A percentile compares a stretch with the other conserved stretches of the same genome.
Evolutionary conservation across 2,888 invertebrate genomes (phyloP).

Genomic region (Deilephila porcellus): DNA sequence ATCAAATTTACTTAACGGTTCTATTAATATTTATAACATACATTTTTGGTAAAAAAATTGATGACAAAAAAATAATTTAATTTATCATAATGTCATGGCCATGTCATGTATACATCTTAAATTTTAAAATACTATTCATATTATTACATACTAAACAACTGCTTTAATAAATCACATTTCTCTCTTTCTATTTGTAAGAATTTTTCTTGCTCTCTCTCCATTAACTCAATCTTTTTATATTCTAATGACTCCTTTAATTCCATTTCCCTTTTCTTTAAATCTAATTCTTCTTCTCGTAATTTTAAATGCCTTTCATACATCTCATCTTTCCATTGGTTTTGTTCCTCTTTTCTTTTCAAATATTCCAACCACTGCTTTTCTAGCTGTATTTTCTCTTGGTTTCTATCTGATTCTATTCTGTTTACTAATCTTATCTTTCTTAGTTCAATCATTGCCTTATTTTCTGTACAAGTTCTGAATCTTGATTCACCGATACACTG

Average conservation of each 20-base stretch:
- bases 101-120: too few relatives aligned
- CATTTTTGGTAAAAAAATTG: too few relatives aligned
- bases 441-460: constrained; percentile 57
- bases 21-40: too few relatives aligned
- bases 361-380: constrained; percentile 66
- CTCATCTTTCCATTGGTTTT: constrained; percentile 51
- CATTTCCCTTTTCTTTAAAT: constrained; percentile 53
- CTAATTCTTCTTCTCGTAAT: constrained; percentile 57
- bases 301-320: constrained; percentile 54
- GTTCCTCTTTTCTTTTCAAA: constrained; percentile 56
- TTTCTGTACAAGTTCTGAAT: constrained; percentile 45
- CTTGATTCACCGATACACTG: constrained; percentile 32
- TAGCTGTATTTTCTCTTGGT: constrained; percentile 60
- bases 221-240: constrained; percentile 53
- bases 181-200: constrained; percentile 56
- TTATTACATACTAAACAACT: constrained; percentile 46
- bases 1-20: too few relatives aligned
- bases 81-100: too few relatives aligned
- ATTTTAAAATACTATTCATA: constrained; percentile 10
- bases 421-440: constrained; percentile 62
- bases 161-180: constrained; percentile 58
- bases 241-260: constrained; percentile 59
- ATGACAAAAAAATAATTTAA: too few relatives aligned
- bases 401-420: constrained; percentile 60
- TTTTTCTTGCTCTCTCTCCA: constrained; percentile 56